Percentiles rank a stretch among this genome's conserved stretches.
Evolutionary conservation across 2,888 invertebrate species (phyloP).

Genomic region (Hirtodrosophila alboralis): DNA sequence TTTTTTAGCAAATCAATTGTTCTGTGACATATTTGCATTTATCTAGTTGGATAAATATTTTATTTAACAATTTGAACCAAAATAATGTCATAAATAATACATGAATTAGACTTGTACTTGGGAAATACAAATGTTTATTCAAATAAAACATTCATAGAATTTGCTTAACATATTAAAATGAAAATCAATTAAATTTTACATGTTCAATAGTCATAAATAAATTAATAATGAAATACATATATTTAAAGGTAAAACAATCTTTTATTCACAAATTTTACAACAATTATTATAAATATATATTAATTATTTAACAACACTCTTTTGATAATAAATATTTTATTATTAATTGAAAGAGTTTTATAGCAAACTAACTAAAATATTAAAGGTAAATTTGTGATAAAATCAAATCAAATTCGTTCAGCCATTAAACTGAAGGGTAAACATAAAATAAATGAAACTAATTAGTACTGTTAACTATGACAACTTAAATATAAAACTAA

Average conservation of each 20-base stretch:
- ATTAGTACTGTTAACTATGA: no score
- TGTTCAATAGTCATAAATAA: neutral
- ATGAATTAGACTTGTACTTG: constrained; percentile 16
- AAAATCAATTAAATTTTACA: constrained; percentile 11
- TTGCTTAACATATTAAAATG: constrained; percentile 5
- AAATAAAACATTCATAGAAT: constrained; percentile 4
- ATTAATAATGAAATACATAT: no score
- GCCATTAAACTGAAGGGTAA: no score
- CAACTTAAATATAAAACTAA: constrained; percentile 2
- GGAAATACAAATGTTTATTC: constrained; percentile 2
- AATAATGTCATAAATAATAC: constrained; percentile 28
- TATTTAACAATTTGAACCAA: constrained; percentile 21
- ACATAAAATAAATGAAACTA: no score
- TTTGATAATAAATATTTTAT: no score
- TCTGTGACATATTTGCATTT: constrained; percentile 31
- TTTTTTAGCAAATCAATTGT: constrained; percentile 48
- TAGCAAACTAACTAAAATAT: no score
- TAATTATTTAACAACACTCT: no score
- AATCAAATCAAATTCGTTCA: no score
- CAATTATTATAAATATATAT: no score
- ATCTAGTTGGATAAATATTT: constrained; percentile 39
- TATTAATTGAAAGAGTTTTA: no score
- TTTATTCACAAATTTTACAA: no score
- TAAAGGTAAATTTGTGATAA: neutral
- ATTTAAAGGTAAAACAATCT: no score